Conservation (phyloP, 1,140 invertebrate genomes). For the Diprion similis region DNA sequence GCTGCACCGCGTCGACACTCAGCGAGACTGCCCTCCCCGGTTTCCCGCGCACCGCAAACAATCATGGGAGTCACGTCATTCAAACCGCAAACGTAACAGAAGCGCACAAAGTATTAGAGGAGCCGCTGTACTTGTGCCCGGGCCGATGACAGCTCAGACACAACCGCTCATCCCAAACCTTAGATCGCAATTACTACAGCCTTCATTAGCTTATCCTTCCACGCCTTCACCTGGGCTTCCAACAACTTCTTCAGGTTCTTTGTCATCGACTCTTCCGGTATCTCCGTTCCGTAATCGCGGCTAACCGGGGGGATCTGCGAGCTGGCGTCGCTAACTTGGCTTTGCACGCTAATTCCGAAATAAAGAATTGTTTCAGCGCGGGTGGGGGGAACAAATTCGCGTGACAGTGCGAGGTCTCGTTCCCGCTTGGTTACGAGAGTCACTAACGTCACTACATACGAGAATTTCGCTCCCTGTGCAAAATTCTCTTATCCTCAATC, state of each 20-base stretch:
- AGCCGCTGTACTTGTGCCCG: not conserved
- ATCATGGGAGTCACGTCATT: not conserved
- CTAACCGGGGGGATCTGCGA: not conserved
- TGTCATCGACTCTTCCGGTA: not conserved
- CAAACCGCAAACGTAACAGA: not conserved
- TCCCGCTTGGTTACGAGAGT: not conserved
- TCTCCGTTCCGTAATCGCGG: not conserved
- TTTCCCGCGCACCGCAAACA: not conserved
- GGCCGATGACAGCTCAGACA: not conserved
- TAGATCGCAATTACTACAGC: not conserved
- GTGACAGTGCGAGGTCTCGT: not conserved
- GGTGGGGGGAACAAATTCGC: not conserved
- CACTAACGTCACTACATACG: no score
- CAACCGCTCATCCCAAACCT: no score
- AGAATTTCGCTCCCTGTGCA: no score
- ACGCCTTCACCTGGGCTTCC: not conserved
- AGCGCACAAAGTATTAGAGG: not conserved
- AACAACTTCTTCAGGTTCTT: not conserved
- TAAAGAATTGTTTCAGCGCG: not conserved
- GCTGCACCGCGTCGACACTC: not conserved
- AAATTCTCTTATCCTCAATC: no score
- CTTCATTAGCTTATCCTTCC: not conserved
- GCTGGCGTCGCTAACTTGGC: not conserved
- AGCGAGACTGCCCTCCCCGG: not conserved
- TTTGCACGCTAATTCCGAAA: not conserved